A percentile compares a stretch with the other conserved stretches of the same genome.
These are phyloP conservation scores for Muscidifurax raptorellus DNA, from an alignment of 1,140 invertebrate species.

Conservation along the genomic window DNA sequence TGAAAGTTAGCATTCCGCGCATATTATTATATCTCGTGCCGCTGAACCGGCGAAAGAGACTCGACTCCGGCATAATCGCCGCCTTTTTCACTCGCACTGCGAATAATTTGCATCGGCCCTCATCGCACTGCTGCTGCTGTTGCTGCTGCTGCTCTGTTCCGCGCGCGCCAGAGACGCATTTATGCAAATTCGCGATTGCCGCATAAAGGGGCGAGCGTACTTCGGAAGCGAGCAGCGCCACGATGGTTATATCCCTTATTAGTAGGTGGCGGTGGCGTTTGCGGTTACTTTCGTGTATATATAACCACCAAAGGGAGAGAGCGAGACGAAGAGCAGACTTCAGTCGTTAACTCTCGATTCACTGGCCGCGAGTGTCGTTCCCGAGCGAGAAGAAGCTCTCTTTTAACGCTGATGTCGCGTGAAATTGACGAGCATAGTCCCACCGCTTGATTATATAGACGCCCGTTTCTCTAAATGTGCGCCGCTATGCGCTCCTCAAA, in stretches of 20 bases:
- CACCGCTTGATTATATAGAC: background rate
- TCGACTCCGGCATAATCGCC: slow-evolving; percentile 33
- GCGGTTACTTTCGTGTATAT: slow-evolving; percentile 35
- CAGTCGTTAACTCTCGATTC: slow-evolving; percentile 41
- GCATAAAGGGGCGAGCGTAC: slow-evolving; percentile 33
- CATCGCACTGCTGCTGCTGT: too few relatives aligned
- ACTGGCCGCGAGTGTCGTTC: background rate
- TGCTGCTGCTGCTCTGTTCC: too few relatives aligned
- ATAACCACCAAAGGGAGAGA: background rate
- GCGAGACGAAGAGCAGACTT: background rate
- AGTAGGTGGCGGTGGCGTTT: slow-evolving; percentile 32
- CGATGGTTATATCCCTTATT: slow-evolving; percentile 52
- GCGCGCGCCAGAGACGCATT: slow-evolving; percentile 17
- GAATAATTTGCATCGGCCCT: slow-evolving; percentile 45
- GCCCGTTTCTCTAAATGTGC: background rate
- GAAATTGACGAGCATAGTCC: background rate
- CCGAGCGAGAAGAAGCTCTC: background rate
- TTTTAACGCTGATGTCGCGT: slow-evolving; percentile 21
- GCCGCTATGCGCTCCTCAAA: too few relatives aligned
- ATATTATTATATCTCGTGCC: slow-evolving; percentile 35
- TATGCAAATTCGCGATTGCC: slow-evolving; percentile 48
- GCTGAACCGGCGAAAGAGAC: slow-evolving; percentile 1
- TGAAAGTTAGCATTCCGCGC: slow-evolving; percentile 42
- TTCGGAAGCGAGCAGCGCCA: slow-evolving; percentile 21
- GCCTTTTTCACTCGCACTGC: slow-evolving; percentile 29